Evolutionary conservation across 2,888 invertebrate genomes (phyloP).

Genomic region (Ichneumoninae sp.): DNA sequence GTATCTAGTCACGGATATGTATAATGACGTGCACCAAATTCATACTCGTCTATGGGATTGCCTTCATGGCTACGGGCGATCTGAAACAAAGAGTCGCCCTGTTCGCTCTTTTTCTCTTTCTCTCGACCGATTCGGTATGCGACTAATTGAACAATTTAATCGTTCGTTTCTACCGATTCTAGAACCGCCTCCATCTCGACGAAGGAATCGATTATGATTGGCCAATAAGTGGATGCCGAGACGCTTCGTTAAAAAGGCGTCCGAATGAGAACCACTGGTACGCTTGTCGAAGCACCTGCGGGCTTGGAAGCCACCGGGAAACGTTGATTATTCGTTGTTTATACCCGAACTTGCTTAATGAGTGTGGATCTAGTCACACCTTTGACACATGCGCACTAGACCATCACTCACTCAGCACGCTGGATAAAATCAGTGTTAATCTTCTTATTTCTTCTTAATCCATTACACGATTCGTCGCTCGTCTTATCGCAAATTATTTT

Average conservation of each 20-base stretch:
- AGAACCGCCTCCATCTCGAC: conserved; percentile 36
- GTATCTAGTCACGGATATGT: conserved; percentile 92
- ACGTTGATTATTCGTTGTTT: conserved; percentile 65
- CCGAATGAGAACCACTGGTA: conserved; percentile 46
- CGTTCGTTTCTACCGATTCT: conserved; percentile 35
- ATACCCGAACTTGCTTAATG: conserved; percentile 88
- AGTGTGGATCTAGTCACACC: conserved; percentile 96
- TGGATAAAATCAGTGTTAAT: conserved; percentile 63
- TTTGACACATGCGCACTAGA: conserved; percentile 88
- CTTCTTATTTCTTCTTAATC: conserved; percentile 48
- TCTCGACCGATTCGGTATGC: neutral
- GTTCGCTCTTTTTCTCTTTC: neutral
- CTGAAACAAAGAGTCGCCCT: conserved; percentile 9
- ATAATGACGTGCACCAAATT: conserved; percentile 90
- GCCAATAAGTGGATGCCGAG: conserved; percentile 38
- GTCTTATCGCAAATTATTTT: neutral
- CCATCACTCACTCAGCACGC: conserved; percentile 89
- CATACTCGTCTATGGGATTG: conserved; percentile 92
- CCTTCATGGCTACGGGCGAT: conserved; percentile 81
- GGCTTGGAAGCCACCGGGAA: conserved; percentile 16
- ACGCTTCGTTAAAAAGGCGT: neutral
- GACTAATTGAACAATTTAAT: conserved; percentile 64
- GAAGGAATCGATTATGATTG: conserved; percentile 61
- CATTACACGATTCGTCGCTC: neutral
- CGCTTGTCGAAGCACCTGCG: conserved; percentile 45